Base-by-base conservation (phyloP, 2,113 vertebrate genomes). In the Peucedramus taeniatus region DNA sequence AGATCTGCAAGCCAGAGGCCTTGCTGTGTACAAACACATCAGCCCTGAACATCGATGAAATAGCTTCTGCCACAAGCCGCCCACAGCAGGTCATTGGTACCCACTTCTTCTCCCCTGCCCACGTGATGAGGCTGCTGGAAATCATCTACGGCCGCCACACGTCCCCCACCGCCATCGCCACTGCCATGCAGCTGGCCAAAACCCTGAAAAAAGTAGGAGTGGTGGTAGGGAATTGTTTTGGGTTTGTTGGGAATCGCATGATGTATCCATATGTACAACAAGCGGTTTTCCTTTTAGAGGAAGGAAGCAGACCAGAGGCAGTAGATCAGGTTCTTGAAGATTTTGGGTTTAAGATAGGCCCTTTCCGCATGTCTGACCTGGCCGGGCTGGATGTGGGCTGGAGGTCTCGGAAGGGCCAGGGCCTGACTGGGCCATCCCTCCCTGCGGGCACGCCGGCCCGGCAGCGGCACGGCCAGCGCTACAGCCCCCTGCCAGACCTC, bases 181-280 rank as follows among this genome's bases (percentile, higher is more conserved):
- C 98, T 1, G 98, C 98, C 13, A 97, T 99, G 99, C 96, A 95
- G 50, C 96, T 99, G 68, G 98, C 98, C 7, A 99, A 98, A 97
- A 96, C 61, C 44, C 97, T 99, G 33, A 97, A 97, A 5, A 99
- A 99, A 93, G 97, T 99, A 7, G 98, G 98, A 10, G 98, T 99
- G 11, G 98, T 98, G 11, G 99, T 99, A 15, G 98, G 99, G 37
- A 99, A 99, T 96, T 99, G 99, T 78, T 95, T 96, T 10, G 99
- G 98, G 4, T 99, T 99, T 96, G 99, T 98, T 39, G 99, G 99
- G 56, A 99, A 99, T 87, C 98, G 99, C 71, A 99, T 99, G 98
- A 88, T 99, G 89, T 95, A 24, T 49, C 96, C 93, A 0, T 99
- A 99, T 8, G 1, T 90, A 9, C 96, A 98, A 4, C 98, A 99